Evolutionary conservation across 2,888 invertebrate species (phyloP), one percentile per base, ranked within the genome.

Genomic region (Trissoscelio sp.): DNA sequence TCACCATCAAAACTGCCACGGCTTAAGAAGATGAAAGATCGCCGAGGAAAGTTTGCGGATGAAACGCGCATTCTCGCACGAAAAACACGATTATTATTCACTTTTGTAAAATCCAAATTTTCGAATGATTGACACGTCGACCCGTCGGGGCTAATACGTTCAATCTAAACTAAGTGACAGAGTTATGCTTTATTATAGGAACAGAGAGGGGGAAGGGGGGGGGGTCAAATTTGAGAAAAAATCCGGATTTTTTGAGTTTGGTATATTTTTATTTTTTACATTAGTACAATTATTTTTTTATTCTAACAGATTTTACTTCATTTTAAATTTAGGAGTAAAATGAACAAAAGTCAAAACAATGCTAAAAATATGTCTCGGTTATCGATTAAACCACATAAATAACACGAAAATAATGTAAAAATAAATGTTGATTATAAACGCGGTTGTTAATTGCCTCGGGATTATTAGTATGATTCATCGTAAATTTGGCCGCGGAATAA

Each of bases 1-100:
- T 80, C 80, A 80, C 31, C 67, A 80, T 74, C 80, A 70, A 70
- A 60, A 64, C 57, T 62, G 74, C 60, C 75, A 64, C 34, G 55
- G 42, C 57, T 80, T 70, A 70, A 66, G 75, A 80, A 80, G 70
- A 80, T 74, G 74, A 60, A 80, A 74, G 73, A 73, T 73, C 53
- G 73, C 12, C 6, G 11, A 51, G 31, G 14, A 72, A 66, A 66
- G 39, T 79, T 73, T 64, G 53, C 60, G 51, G 46, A 66, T 66
- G 72, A 72, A 72, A 79, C 55, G 72, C 66, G 66, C 34, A 73
- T 67, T 67, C 60, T 62, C 44, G 16, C 62, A 18, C 34, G 46
- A 67, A 66, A 64, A 79, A 66, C 44, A 60, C 60, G 53, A 77
- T 69, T 60, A 70, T 78, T 78, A 78, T 64, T 78, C 70, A 57